Conservation (phyloP, 2,797 vertebrate species). For the Tinamus major region DNA sequence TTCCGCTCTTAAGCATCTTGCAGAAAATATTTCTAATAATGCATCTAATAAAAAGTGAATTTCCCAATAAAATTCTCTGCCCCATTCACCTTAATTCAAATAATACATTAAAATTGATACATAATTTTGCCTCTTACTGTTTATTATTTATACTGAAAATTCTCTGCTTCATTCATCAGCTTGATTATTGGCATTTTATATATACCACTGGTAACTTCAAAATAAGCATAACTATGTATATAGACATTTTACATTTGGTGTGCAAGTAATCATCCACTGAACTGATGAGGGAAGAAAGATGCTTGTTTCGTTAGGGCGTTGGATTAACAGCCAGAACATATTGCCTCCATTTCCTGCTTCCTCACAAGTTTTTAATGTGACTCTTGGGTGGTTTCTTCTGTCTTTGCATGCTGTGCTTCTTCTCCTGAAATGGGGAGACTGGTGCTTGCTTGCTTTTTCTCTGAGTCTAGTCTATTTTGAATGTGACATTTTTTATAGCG, state of each 20-base stretch:
- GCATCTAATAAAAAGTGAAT: not conserved
- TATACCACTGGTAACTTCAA: not conserved
- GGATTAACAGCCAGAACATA: not conserved
- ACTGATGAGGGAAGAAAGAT: not conserved
- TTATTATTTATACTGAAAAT: not conserved
- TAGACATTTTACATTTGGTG: not conserved
- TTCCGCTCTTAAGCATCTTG: not conserved
- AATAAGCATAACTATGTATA: not conserved
- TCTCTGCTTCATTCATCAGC: not conserved
- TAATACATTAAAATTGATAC: not conserved
- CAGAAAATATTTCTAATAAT: not conserved
- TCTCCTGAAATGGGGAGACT: not conserved
- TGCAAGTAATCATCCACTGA: not conserved
- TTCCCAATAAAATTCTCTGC: fast-evolving
- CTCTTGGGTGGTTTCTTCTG: not conserved
- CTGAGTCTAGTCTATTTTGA: not conserved
- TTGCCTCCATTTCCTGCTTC: not conserved
- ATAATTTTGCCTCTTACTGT: not conserved
- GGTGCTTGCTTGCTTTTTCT: not conserved
- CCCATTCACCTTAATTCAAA: not conserved
- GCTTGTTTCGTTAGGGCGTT: not conserved
- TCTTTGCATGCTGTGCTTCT: not conserved
- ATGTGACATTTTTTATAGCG: not conserved
- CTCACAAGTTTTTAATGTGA: not conserved
- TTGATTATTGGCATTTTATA: not conserved